phyloP scores from a whole-genome alignment of 2,113 vertebrate genomes.

The Cryptoleucopteryx plumbea region DNA sequence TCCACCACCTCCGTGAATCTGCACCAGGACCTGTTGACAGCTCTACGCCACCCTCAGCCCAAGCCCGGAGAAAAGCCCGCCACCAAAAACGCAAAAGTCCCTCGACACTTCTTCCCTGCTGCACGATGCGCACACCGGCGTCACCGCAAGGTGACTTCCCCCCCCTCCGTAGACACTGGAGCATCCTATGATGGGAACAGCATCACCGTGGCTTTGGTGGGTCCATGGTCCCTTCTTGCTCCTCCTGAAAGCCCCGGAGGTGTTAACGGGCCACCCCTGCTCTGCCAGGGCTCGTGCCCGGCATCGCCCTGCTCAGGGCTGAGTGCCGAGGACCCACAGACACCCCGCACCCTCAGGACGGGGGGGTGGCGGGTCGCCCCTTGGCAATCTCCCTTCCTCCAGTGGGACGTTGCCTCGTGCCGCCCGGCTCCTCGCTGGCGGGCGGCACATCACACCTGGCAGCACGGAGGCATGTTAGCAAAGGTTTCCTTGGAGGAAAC shows the following conservation, averaged over 20 bases:
- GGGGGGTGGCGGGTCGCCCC: not conserved
- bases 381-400: not conserved
- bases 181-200: not conserved
- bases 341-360: not conserved
- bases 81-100: not conserved
- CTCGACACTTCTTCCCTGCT: not conserved
- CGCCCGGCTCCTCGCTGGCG: fast-evolving
- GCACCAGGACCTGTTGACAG: not conserved
- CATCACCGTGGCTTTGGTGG: not conserved
- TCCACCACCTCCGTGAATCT: not conserved
- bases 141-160: not conserved
- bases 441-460: fast-evolving
- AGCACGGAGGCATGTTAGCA: not conserved
- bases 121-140: not conserved
- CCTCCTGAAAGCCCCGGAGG: not conserved
- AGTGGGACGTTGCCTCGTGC: fast-evolving
- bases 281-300: not conserved
- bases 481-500: not conserved
- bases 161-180: not conserved
- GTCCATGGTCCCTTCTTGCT: not conserved
- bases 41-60: not conserved
- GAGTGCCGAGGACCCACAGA: not conserved
- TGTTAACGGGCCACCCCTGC: fast-evolving
- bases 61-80: not conserved
- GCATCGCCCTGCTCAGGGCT: not conserved